Percentiles rank a stretch among this genome's conserved stretches.
phyloP scores from a whole-genome alignment of 2,888 invertebrate genomes.

The Dromius quadrimaculatus region DNA sequence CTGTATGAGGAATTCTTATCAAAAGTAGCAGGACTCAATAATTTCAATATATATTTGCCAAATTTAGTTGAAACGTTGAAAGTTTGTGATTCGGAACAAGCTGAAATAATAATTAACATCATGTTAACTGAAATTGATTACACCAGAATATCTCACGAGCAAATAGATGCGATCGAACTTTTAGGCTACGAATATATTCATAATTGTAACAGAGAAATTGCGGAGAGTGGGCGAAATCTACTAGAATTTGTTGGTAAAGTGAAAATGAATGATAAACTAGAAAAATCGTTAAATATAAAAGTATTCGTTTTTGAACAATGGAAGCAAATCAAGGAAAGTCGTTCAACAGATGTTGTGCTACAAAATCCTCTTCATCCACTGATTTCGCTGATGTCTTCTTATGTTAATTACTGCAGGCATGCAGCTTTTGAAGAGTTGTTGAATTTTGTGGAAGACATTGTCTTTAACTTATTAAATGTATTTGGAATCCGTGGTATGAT shows the following conservation, averaged over 20 bases:
- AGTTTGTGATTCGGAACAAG: neutral
- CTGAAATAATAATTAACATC: neutral
- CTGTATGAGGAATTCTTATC: too few relatives aligned
- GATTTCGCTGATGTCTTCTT: neutral
- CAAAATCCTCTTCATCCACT: slow-evolving; percentile 15
- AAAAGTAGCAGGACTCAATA: too few relatives aligned
- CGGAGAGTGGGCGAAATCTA: slow-evolving; percentile 16
- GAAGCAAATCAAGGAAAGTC: slow-evolving; percentile 9
- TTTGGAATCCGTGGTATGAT: slow-evolving; percentile 20
- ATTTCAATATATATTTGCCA: neutral
- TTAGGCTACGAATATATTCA: neutral
- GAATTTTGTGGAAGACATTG: slow-evolving; percentile 22
- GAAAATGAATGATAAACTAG: neutral
- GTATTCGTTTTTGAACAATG: slow-evolving; percentile 9
- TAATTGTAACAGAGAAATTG: slow-evolving; percentile 6
- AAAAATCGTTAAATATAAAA: neutral
- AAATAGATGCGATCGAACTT: neutral
- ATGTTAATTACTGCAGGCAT: neutral
- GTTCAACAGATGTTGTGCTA: neutral
- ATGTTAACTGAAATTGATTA: neutral
- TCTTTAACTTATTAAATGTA: slow-evolving; percentile 1
- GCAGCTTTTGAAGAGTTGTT: neutral
- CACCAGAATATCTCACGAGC: neutral
- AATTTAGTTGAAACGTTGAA: neutral
- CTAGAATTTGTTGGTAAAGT: neutral